A percentile compares a stretch with the other conserved stretches of the same genome.
Conservation (phyloP, 2,113 vertebrate genomes). For the Pteropus alecto region DNA sequence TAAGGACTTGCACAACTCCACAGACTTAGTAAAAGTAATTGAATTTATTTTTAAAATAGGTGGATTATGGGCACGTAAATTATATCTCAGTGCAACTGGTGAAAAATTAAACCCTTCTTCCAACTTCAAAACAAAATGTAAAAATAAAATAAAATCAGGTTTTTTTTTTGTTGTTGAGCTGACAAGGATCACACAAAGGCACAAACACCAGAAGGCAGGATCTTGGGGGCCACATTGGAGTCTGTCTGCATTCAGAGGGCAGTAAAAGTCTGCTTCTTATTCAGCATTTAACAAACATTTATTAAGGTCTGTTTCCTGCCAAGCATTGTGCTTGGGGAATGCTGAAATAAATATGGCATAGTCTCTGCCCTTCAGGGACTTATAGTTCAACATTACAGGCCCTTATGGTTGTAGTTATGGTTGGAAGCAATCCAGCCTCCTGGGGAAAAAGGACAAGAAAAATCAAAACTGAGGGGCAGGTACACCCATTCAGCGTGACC, state of each 20-base stretch:
- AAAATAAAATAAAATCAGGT: no score
- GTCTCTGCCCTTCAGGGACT: background rate
- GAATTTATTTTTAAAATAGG: background rate
- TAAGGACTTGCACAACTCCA: background rate
- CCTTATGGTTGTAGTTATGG: background rate
- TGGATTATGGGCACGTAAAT: background rate
- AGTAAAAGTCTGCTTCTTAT: background rate
- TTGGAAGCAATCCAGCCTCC: background rate
- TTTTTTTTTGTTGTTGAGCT: no score
- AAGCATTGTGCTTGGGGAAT: background rate
- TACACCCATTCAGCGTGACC: background rate
- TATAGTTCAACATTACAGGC: background rate
- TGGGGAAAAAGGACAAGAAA: background rate
- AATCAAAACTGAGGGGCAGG: background rate
- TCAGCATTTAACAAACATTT: slow-evolving; percentile 18
- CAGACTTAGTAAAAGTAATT: background rate
- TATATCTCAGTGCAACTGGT: background rate
- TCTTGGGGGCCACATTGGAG: background rate
- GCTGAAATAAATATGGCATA: background rate
- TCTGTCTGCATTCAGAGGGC: background rate
- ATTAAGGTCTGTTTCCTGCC: background rate
- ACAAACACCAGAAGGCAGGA: background rate
- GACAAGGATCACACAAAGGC: background rate
- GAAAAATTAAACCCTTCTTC: background rate
- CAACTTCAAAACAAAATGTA: background rate